Evolutionary conservation across 2,113 vertebrate genomes (phyloP).

Genomic region (Falco punctatus): DNA sequence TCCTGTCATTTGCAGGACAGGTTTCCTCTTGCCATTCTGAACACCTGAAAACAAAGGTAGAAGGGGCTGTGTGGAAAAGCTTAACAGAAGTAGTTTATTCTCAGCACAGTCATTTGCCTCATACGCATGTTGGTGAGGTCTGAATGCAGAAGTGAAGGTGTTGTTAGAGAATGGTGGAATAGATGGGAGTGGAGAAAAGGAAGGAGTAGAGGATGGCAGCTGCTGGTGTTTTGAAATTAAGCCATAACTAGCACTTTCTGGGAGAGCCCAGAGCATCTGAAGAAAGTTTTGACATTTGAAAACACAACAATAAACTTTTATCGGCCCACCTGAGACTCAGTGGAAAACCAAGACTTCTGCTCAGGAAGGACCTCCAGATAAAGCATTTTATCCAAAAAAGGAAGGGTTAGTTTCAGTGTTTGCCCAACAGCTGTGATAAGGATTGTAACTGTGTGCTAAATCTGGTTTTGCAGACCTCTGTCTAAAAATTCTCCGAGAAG

Average conservation of each 20-base stretch:
- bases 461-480: conserved; percentile 73
- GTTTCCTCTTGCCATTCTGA: background rate
- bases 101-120: background rate
- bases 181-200: background rate
- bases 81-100: background rate
- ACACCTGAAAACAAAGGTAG: background rate
- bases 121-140: background rate
- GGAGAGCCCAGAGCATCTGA: background rate
- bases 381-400: background rate
- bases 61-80: background rate
- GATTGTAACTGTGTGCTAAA: conserved; percentile 45
- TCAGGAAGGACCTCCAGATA: conserved; percentile 24
- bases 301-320: background rate
- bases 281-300: conserved; percentile 8
- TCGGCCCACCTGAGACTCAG: conserved; percentile 8
- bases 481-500: conserved; percentile 81
- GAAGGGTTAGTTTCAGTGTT: conserved; percentile 18
- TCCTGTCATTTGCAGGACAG: background rate
- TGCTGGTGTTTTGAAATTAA: background rate
- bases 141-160: background rate
- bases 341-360: conserved; percentile 3
- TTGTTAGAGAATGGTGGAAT: background rate
- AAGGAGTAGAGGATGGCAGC: background rate
- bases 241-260: background rate
- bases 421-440: conserved; percentile 28